phyloP scores from a whole-genome alignment of 2,888 invertebrate genomes.

The Drosophila setosimentum region DNA sequence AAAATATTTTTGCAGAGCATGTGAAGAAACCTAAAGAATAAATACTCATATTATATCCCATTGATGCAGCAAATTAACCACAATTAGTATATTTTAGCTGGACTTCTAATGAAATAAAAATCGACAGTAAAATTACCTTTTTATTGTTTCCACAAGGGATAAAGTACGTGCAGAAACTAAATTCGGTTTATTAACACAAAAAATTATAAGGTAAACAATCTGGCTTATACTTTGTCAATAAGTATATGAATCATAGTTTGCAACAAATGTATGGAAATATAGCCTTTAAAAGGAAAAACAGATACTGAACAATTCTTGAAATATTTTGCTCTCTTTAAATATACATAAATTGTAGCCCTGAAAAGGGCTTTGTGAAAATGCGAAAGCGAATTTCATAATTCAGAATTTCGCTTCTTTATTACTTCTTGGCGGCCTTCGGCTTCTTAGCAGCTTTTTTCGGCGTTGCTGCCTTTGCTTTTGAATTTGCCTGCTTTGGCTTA shows the following conservation, averaged over 20 bases:
- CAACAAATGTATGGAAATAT: no score
- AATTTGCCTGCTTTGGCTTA: constrained; percentile 49
- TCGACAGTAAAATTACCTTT: rapidly evolving
- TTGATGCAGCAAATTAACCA: neutral
- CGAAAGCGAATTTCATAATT: no score
- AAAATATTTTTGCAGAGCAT: constrained; percentile 2
- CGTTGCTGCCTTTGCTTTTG: constrained; percentile 25
- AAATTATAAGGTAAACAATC: no score
- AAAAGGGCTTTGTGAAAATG: no score
- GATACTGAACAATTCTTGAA: no score
- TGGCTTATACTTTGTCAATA: no score
- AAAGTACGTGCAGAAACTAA: neutral
- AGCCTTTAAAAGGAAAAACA: no score
- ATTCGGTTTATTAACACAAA: neutral
- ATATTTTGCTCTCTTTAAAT: no score
- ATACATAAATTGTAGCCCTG: no score
- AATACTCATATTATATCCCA: rapidly evolving
- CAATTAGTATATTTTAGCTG: rapidly evolving
- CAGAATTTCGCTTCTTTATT: no score
- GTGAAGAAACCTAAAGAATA: neutral
- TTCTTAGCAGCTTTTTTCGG: constrained; percentile 48
- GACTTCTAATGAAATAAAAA: neutral
- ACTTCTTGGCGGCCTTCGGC: constrained; percentile 48
- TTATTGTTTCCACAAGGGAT: neutral
- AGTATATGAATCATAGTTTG: no score